Conservation (phyloP, 2,797 vertebrate species). For the Syndactyla subalaris region DNA sequence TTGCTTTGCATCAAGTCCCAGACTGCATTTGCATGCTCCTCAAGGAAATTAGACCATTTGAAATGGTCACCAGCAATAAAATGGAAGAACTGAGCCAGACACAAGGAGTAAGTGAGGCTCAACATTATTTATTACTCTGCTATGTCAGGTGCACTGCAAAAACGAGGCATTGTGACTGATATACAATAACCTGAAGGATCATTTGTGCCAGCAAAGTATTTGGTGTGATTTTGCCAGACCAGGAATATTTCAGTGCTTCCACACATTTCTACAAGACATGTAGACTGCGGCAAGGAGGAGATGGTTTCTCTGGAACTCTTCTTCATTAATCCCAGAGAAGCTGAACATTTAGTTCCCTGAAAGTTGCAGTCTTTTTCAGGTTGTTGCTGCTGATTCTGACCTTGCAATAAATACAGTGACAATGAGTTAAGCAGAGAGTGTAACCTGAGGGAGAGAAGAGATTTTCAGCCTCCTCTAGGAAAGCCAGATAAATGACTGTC, state of each 20-base stretch:
- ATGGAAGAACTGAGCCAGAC: not conserved
- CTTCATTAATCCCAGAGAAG: not conserved
- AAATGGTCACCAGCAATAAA: not conserved
- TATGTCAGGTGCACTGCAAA: not conserved
- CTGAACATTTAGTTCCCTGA: not conserved
- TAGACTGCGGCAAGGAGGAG: not conserved
- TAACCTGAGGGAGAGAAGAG: not conserved
- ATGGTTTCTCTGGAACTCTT: not conserved
- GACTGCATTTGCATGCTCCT: not conserved
- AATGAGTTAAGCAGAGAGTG: not conserved
- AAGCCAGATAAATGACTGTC: not conserved
- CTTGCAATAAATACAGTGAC: constrained; percentile 14
- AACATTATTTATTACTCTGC: not conserved
- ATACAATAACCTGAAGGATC: not conserved
- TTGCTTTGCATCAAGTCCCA: not conserved
- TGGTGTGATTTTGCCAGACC: not conserved
- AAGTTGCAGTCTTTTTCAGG: constrained; percentile 4
- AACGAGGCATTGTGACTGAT: not conserved
- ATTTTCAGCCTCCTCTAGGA: constrained; percentile 21
- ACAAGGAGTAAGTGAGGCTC: not conserved
- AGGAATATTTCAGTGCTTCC: not conserved
- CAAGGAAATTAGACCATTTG: not conserved
- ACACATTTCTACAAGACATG: not conserved
- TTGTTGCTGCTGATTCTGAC: constrained; percentile 14
- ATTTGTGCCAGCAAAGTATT: not conserved